These are phyloP conservation scores for Rhysida immarginata DNA, from an alignment of 1,140 invertebrate species.

Conservation along the genomic window DNA sequence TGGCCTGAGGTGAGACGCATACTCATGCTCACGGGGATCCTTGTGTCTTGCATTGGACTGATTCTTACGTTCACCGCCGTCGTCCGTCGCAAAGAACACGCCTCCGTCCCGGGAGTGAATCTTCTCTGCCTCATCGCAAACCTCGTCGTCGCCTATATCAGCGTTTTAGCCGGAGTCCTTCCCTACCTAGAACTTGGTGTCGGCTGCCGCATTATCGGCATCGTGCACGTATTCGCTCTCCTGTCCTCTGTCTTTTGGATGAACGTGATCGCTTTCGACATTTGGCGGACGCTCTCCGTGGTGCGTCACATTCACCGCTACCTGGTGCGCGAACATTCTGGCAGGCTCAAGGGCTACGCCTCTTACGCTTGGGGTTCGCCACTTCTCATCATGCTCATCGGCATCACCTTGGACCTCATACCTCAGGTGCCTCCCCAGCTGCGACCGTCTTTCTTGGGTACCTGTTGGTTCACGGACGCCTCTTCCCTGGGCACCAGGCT, in stretches of 20 bases:
- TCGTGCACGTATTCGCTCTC: conserved; percentile 20
- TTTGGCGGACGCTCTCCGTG: conserved; percentile 26
- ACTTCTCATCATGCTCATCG: conserved; percentile 22
- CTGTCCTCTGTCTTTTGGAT: conserved; percentile 35
- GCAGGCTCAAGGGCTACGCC: conserved; percentile 25
- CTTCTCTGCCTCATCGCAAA: conserved; percentile 12
- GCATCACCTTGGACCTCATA: conserved; percentile 21
- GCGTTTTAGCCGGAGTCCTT: conserved; percentile 10
- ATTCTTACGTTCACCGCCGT: neutral
- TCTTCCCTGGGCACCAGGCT: neutral
- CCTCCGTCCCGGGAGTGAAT: conserved; percentile 18
- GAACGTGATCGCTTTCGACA: conserved; percentile 33
- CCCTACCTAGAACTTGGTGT: conserved; percentile 4
- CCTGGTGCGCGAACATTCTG: conserved; percentile 13
- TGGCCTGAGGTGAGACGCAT: too few relatives aligned
- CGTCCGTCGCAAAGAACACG: conserved; percentile 3
- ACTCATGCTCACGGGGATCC: neutral
- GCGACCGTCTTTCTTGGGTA: conserved; percentile 15
- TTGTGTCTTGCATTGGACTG: neutral
- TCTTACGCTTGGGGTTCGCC: conserved; percentile 29
- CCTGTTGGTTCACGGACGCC: neutral
- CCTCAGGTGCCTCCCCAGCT: conserved; percentile 17
- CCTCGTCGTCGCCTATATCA: conserved; percentile 16
- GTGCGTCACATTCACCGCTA: conserved; percentile 14
- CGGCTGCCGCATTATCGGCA: neutral